These are phyloP conservation scores for Borostomias antarcticus DNA, from an alignment of 2,797 vertebrate species.

Conservation along the genomic window DNA sequence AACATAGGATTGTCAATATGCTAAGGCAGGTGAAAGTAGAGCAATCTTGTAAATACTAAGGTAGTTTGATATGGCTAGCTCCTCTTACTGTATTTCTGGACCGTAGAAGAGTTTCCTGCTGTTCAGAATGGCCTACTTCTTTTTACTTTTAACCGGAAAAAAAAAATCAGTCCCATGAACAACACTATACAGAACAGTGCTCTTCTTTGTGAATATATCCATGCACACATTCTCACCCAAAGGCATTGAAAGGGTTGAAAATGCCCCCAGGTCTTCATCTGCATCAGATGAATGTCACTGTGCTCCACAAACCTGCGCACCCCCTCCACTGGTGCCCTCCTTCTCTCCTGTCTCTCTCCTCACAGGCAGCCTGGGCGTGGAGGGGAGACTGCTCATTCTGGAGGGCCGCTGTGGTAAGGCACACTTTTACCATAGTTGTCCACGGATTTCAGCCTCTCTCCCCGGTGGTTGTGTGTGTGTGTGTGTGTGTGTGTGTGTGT, in stretches of 20 bases:
- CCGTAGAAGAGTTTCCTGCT: slow-evolving; percentile 34
- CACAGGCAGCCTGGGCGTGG: slow-evolving; percentile 16
- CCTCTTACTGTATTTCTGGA: slow-evolving; percentile 7
- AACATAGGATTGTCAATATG: neutral
- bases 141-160: slow-evolving; percentile 20
- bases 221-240: slow-evolving; percentile 10
- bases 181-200: neutral
- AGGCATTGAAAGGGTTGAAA: slow-evolving; percentile 3
- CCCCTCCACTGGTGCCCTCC: neutral
- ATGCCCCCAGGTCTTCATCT: slow-evolving; percentile 11
- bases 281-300: slow-evolving; percentile 4
- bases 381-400: slow-evolving; percentile 22
- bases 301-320: neutral
- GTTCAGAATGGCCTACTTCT: slow-evolving; percentile 48
- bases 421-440: slow-evolving; percentile 32
- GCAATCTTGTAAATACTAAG: slow-evolving; percentile 15
- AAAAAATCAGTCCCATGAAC: slow-evolving; percentile 12
- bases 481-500: too few species aligned
- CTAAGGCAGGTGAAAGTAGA: slow-evolving; percentile 6
- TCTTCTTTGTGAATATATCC: slow-evolving; percentile 4
- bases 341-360: too few species aligned
- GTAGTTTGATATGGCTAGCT: slow-evolving; percentile 2
- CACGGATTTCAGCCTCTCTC: slow-evolving; percentile 38
- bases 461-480: slow-evolving; percentile 18
- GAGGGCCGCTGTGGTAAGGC: slow-evolving; percentile 13